Base-by-base conservation (phyloP, 2,888 invertebrate genomes). In the Rhorus exstirpatorius region DNA sequence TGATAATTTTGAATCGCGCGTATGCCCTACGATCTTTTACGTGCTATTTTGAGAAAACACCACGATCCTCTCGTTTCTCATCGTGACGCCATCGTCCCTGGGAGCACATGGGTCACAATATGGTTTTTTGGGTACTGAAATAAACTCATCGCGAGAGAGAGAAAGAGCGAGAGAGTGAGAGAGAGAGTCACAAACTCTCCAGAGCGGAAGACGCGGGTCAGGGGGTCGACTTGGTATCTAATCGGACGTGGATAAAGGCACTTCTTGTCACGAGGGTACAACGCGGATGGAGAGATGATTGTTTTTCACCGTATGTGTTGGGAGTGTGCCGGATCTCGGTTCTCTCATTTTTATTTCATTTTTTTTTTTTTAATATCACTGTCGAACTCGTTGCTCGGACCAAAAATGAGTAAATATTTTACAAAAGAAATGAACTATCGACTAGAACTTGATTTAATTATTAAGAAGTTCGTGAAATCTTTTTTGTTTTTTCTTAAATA, bases 201-300 rank as follows among this genome's bases (percentile, higher is more conserved):
- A 79, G 87, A 86, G 84, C 89, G 89, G 89, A 90, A 89, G 88
- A 80, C 88, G 84, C 51, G 88, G 89, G 90, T 91, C 91, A 90
- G 80, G 79, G 84, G 91, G 90, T 91, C 89, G 86, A 79, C 74
- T 82, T 83, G 83, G 80, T 91, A 92, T 92, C 91, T 91, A 91
- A 92, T 91, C 91, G 53, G 78, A 79, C 72, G 70, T 83, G 88
- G 89, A 91, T 91, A 91, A 91, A 89, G 85, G 85, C 83, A 80
- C 74, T 83, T 87, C 86, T 87, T 87, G 87, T 91, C 83, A 83
- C 78, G 87, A 88, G 87, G 87, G 87, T 84, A 87, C 87, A 82
- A 82, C 67, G 75, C 86, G 88, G 88, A 88, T 87, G 88, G 84
- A 87, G 87, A 88, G 58, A 67, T 58, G 19, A 65, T 76, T 76